Evolutionary conservation across 2,113 vertebrate species (phyloP).

Genomic region (Arothron firmamentum): DNA sequence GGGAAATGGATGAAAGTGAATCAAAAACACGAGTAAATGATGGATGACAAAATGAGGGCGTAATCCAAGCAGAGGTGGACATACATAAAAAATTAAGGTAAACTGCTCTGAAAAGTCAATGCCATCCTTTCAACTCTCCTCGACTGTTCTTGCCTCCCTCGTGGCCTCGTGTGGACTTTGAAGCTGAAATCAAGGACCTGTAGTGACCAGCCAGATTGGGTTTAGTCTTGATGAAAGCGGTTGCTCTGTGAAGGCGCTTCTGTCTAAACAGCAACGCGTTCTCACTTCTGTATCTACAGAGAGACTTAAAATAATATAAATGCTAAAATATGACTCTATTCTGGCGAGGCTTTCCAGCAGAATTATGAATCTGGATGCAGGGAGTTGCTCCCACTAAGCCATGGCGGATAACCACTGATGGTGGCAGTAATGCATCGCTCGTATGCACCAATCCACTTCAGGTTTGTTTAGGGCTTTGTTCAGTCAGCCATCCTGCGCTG

Average conservation of each 20-base stretch:
- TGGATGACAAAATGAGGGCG: conserved; percentile 3
- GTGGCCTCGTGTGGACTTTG: conserved; percentile 38
- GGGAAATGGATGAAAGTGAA: conserved; percentile 6
- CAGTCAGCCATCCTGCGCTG: background rate
- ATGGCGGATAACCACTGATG: background rate
- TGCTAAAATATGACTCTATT: too few relatives aligned
- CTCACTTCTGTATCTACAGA: too few relatives aligned
- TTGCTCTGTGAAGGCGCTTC: background rate
- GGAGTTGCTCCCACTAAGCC: conserved; percentile 1
- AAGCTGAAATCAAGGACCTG: conserved; percentile 41
- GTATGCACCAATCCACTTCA: background rate
- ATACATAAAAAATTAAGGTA: conserved; percentile 1
- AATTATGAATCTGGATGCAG: too few relatives aligned
- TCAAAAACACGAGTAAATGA: background rate
- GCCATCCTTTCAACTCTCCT: conserved; percentile 31
- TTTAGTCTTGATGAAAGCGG: conserved; percentile 36
- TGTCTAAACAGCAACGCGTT: too few relatives aligned
- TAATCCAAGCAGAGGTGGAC: conserved; percentile 2
- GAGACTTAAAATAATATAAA: too few relatives aligned
- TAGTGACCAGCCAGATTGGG: conserved; percentile 31
- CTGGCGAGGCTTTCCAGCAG: too few relatives aligned
- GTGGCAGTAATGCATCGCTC: background rate
- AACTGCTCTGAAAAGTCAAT: conserved; percentile 10
- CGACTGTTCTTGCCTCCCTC: conserved; percentile 16
- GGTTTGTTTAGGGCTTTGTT: background rate